Conservation (phyloP, 2,113 vertebrate species). For the Promerops cafer region DNA sequence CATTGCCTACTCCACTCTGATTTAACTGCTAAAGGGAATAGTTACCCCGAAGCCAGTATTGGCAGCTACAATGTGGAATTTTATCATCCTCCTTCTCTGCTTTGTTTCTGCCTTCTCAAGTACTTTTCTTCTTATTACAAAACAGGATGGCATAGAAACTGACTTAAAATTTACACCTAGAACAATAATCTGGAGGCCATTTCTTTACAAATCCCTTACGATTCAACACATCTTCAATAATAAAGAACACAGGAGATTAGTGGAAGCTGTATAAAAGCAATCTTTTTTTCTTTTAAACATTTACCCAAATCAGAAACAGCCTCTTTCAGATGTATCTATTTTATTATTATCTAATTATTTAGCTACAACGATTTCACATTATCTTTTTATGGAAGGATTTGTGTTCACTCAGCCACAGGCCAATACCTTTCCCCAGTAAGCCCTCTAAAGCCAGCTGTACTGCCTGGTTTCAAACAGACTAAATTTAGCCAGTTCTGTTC, state of each 20-base stretch:
- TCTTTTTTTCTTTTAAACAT: not conserved
- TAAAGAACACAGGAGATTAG: constrained; percentile 16
- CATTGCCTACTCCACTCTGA: not conserved
- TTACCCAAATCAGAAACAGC: not conserved
- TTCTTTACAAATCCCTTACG: constrained; percentile 13
- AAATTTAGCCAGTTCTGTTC: constrained; percentile 84
- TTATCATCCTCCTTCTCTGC: constrained; percentile 24
- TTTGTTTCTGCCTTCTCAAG: constrained; percentile 26
- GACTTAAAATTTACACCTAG: constrained; percentile 34
- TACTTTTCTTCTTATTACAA: constrained; percentile 1
- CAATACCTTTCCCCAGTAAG: constrained; percentile 62
- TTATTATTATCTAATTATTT: constrained; percentile 26
- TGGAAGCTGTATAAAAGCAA: not conserved
- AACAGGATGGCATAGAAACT: not conserved
- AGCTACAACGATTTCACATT: constrained; percentile 3
- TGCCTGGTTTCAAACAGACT: constrained; percentile 76
- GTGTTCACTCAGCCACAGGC: constrained; percentile 57
- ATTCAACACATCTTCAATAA: not conserved
- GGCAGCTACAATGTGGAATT: not conserved
- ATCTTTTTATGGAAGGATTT: constrained; percentile 58
- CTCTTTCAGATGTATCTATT: not conserved
- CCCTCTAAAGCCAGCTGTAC: constrained; percentile 73
- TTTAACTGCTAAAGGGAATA: constrained; percentile 31
- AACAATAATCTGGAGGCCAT: constrained; percentile 16
- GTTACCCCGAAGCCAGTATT: not conserved